Base-by-base conservation (phyloP, 2,113 vertebrate genomes). In the Brevimyrus niger region DNA sequence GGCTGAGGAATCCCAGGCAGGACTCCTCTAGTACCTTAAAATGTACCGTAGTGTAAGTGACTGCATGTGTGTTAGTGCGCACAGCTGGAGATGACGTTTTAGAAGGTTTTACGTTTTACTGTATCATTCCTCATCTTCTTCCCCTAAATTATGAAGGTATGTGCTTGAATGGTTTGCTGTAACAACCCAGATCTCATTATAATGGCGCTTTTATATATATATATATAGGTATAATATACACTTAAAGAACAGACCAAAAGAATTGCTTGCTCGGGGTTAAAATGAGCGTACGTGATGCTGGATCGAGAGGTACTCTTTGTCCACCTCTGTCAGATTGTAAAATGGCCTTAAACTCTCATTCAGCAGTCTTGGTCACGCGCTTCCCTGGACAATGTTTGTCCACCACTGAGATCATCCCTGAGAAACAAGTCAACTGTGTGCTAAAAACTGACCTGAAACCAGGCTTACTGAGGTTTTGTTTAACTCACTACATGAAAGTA, bases 341-440 rank as follows among this genome's bases (percentile, higher is more conserved):
- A 97, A 96, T 92, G 94, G 96, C 96, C 96, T 97, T 96, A 96
- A 96, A 95, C 93, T n/a, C 95, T 95, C 94, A 95, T 95, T 96
- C 95, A 96, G 95, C 95, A 96, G 96, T 96, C 95, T 94, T 95
- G 94, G 92, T 94, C 96, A 94, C 94, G 93, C 94, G 50, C 53
- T 83, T 94, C 95, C 94, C 94, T 95, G 96, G 95, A 95, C 95
- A 96, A 96, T 96, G 96, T 97, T 96, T 96, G 96, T 95, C 93
- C 95, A 92, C 94, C 94, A 92, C 94, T 94, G 92, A 94, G 93
- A 96, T 94, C 95, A 5, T 65, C 94, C 94, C 92, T 89, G 93
- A 96, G 94, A 95, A 94, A 92, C 92, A 15, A 94, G 92, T 94
- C 93, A 95, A 94, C 90, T 93, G 91, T 89, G 76, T 89, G 46